These are phyloP conservation scores for Lysiphlebus fabarum DNA, from an alignment of 1,140 invertebrate species.

Conservation along the genomic window DNA sequence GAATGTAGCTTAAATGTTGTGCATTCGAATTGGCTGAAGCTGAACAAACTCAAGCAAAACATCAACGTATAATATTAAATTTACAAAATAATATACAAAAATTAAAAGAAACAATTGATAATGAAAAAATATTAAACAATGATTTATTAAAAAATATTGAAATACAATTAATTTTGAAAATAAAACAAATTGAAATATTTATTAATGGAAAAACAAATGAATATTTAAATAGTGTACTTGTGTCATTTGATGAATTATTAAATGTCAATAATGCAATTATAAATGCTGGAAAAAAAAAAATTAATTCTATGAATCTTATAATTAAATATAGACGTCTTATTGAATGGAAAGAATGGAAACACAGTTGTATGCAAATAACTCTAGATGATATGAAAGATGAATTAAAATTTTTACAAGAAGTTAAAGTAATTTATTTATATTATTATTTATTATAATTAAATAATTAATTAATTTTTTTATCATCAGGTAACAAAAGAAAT, in stretches of 20 bases:
- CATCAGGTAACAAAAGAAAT: constrained; percentile 58
- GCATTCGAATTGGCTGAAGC: constrained; percentile 50
- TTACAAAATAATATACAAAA: constrained; percentile 21
- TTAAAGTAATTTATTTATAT: constrained; percentile 54
- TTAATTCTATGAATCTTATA: constrained; percentile 53
- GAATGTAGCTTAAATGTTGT: constrained; percentile 36
- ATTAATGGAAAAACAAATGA: constrained; percentile 43
- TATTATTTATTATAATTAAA: neutral
- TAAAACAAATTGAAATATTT: constrained; percentile 61
- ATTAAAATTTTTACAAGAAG: constrained; percentile 54
- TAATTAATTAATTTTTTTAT: constrained; percentile 4
- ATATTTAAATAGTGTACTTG: constrained; percentile 59
- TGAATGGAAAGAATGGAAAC: constrained; percentile 61
- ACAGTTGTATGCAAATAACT: constrained; percentile 59
- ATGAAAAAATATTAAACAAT: constrained; percentile 28
- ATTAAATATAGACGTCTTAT: constrained; percentile 56
- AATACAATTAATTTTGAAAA: constrained; percentile 58
- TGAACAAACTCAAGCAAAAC: constrained; percentile 47
- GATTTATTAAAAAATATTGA: constrained; percentile 41
- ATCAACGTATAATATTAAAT: constrained; percentile 37
- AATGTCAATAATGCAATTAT: constrained; percentile 60
- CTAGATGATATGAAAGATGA: constrained; percentile 59
- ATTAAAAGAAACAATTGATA: constrained; percentile 26
- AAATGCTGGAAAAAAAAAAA: constrained; percentile 55
- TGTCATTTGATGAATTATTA: constrained; percentile 58